Conservation (phyloP, 2,797 vertebrate species). For the Nannoperca obscura region DNA sequence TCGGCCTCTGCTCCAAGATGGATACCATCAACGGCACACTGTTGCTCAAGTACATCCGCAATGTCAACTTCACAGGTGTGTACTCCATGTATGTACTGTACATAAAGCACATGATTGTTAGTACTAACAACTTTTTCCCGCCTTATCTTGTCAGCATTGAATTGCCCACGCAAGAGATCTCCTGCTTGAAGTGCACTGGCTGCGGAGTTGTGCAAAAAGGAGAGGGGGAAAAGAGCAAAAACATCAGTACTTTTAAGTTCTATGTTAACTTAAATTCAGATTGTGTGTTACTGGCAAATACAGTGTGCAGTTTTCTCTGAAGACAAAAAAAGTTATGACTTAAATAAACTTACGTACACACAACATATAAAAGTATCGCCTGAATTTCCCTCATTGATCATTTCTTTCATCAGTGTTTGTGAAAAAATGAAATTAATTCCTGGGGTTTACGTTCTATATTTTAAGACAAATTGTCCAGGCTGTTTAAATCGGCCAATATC, state of each 20-base stretch:
- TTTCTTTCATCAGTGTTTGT: not conserved
- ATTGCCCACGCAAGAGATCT: constrained; percentile 62
- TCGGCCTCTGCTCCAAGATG: constrained; percentile 93
- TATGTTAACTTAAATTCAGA: not conserved
- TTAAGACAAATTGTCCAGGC: too few species aligned
- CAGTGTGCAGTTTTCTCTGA: not conserved
- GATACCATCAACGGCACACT: constrained; percentile 91
- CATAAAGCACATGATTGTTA: not conserved
- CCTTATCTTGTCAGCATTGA: constrained; percentile 67
- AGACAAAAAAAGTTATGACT: not conserved
- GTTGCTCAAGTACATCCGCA: constrained; percentile 95
- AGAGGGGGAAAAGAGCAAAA: constrained; percentile 24
- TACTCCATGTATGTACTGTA: constrained; percentile 8
- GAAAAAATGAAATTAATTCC: not conserved
- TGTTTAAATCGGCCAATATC: too few species aligned
- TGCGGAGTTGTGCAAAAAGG: constrained; percentile 32
- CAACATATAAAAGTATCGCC: not conserved
- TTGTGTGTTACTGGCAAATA: not conserved
- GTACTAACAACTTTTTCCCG: not conserved
- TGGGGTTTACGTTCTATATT: too few species aligned
- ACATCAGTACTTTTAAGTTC: not conserved
- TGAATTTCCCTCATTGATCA: not conserved
- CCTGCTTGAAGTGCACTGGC: constrained; percentile 35
- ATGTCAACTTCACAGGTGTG: constrained; percentile 95
- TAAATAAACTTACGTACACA: not conserved